Evolutionary conservation across 2,113 vertebrate species (phyloP).

Genomic region (Suncus etruscus): DNA sequence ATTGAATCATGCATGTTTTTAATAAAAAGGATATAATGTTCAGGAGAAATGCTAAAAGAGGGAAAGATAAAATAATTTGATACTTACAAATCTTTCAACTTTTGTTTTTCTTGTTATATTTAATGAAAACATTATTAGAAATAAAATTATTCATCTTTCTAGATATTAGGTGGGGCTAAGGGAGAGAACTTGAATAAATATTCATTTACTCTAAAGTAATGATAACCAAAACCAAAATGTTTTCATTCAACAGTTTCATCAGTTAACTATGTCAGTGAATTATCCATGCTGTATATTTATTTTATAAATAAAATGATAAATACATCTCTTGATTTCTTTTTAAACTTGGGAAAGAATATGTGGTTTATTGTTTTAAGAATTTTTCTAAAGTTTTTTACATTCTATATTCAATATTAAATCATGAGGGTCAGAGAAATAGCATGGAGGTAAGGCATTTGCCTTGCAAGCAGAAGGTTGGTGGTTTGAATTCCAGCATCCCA

Average conservation of each 20-base stretch:
- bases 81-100: slow-evolving; percentile 8
- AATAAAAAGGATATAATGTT: slow-evolving; percentile 43
- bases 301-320: too few relatives aligned
- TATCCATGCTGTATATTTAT: neutral
- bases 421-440: too few relatives aligned
- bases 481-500: too few relatives aligned
- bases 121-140: slow-evolving; percentile 12
- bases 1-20: slow-evolving; percentile 25
- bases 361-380: neutral
- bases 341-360: neutral
- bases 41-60: slow-evolving; percentile 15
- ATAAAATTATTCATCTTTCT: neutral
- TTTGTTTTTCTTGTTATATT: neutral
- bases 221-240: neutral
- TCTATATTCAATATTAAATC: neutral
- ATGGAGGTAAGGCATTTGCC: too few relatives aligned
- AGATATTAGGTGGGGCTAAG: neutral
- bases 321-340: neutral
- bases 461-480: too few relatives aligned
- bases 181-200: neutral
- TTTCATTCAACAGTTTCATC: slow-evolving; percentile 24
- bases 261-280: too few relatives aligned
- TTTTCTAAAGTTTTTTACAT: slow-evolving; percentile 25
- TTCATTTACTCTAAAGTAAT: neutral
- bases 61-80: neutral